Percentiles rank a stretch among this genome's conserved stretches.
Evolutionary conservation across 1,140 invertebrate species (phyloP).

Genomic region (Ectropis grisescens): DNA sequence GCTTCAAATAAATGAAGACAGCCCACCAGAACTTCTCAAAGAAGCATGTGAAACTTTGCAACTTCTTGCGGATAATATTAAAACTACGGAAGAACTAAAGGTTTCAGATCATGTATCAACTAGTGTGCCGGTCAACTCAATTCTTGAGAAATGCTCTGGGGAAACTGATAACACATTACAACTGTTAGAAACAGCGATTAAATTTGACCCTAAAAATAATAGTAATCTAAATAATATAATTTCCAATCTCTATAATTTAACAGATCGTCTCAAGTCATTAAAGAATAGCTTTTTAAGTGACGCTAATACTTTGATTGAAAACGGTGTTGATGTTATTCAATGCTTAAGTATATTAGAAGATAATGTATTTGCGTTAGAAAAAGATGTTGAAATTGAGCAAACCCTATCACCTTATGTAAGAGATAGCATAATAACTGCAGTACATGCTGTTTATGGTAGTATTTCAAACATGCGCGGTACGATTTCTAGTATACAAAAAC

Average conservation of each 20-base stretch:
- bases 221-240: constrained; percentile 24
- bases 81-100: constrained; percentile 20
- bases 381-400: constrained; percentile 22
- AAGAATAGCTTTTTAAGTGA: constrained; percentile 25
- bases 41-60: constrained; percentile 49
- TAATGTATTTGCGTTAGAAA: constrained; percentile 44
- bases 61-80: constrained; percentile 35
- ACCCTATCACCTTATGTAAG: constrained; percentile 16
- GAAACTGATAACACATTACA: constrained; percentile 36
- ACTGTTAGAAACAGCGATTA: constrained; percentile 33
- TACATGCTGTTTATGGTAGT: constrained; percentile 46
- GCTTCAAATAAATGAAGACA: constrained; percentile 50
- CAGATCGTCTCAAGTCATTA: constrained; percentile 31
- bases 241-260: constrained; percentile 28
- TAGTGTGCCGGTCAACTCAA: constrained; percentile 15
- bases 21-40: constrained; percentile 39
- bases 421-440: constrained; percentile 37
- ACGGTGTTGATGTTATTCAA: constrained; percentile 39
- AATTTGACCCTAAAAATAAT: constrained; percentile 14
- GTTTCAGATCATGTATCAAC: constrained; percentile 9
- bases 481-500: constrained; percentile 49
- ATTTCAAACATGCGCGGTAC: constrained; percentile 59
- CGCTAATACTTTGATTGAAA: constrained; percentile 37
- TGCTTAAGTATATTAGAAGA: constrained; percentile 43
- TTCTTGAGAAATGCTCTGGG: constrained; percentile 33